A percentile compares a stretch with the other conserved stretches of the same genome.
Evolutionary conservation across 23 tunicate genomes (phyloP).

Genomic region (Halocynthia aurantium): DNA sequence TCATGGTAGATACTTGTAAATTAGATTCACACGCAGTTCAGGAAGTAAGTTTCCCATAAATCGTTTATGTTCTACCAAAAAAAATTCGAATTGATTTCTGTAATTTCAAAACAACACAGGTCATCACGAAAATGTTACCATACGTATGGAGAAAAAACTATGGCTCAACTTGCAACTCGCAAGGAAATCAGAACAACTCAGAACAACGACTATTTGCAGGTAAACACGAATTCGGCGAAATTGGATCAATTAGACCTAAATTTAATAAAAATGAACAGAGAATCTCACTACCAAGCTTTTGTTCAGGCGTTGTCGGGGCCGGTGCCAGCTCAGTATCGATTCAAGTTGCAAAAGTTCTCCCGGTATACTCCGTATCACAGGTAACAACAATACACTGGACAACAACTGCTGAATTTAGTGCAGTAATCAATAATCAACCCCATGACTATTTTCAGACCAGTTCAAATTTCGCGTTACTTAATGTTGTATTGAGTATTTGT

Average conservation of each 20-base stretch:
- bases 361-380: slow-evolving; percentile 43
- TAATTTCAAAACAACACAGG: neutral
- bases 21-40: slow-evolving; percentile 34
- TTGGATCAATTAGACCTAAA: too few species aligned
- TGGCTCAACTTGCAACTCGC: too few species aligned
- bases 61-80: too few species aligned
- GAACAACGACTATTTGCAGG: slow-evolving; percentile 3
- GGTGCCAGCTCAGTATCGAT: slow-evolving; percentile 44
- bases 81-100: too few species aligned
- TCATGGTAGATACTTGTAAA: slow-evolving; percentile 45
- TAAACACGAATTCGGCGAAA: neutral
- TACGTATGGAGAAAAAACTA: neutral
- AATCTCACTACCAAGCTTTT: neutral
- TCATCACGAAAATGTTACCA: slow-evolving; percentile 1
- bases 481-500: too few species aligned
- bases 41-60: slow-evolving; percentile 6
- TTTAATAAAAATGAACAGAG: too few species aligned
- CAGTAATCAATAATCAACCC: too few species aligned
- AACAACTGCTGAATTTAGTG: too few species aligned
- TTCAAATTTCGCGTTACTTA: too few species aligned
- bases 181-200: too few species aligned
- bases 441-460: too few species aligned
- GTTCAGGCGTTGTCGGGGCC: slow-evolving; percentile 48
- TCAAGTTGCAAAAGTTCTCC: slow-evolving; percentile 41
- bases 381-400: neutral